Conservation (phyloP, 2,888 invertebrate species). For the Drosophila leonis region DNA sequence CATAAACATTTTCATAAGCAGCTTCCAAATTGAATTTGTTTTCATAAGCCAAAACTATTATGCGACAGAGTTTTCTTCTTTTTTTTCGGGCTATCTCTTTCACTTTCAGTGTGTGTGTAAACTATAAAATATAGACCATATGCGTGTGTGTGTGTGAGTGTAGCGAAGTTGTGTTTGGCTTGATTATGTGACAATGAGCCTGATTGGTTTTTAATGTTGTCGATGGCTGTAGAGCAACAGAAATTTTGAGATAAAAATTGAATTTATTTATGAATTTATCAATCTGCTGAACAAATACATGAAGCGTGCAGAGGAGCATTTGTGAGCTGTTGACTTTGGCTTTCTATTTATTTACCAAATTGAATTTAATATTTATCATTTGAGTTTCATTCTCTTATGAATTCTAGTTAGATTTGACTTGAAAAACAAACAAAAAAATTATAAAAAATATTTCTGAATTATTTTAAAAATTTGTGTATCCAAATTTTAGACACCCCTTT, state of each 20-base stretch:
- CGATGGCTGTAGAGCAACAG: neutral
- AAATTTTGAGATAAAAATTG: neutral
- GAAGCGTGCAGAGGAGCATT: neutral
- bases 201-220: slow-evolving; percentile 76
- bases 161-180: slow-evolving; percentile 12
- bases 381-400: no score
- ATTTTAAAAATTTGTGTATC: neutral
- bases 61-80: slow-evolving; percentile 48
- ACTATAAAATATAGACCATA: slow-evolving; percentile 20
- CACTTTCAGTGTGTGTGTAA: neutral
- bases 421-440: no score
- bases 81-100: neutral
- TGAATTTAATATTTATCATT: no score
- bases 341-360: neutral
- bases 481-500: neutral
- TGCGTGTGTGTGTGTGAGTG: slow-evolving; percentile 7
- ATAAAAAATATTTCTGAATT: no score
- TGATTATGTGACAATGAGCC: slow-evolving; percentile 76
- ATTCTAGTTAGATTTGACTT: neutral
- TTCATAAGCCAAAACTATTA: slow-evolving; percentile 81
- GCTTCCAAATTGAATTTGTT: slow-evolving; percentile 79
- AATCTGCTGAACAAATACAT: neutral
- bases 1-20: slow-evolving; percentile 80
- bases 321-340: neutral
- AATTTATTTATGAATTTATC: neutral